Evolutionary conservation across 2,797 vertebrate species (phyloP).

Genomic region (Chromis chromis): DNA sequence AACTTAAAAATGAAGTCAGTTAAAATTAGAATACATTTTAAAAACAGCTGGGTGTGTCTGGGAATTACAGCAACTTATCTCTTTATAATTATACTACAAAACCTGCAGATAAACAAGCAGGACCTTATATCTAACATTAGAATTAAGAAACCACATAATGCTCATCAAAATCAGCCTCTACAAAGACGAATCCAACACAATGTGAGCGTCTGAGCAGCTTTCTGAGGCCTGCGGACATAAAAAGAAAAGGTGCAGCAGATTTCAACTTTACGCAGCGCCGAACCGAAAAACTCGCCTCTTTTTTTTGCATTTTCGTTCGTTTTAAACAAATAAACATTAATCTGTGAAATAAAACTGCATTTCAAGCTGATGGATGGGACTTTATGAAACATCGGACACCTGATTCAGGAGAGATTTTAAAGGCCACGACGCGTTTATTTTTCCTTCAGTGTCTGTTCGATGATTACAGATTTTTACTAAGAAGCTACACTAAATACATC

Average conservation of each 20-base stretch:
- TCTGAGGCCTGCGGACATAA: neutral
- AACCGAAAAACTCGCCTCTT: neutral
- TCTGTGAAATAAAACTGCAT: neutral
- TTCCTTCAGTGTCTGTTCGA: neutral
- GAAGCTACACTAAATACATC: neutral
- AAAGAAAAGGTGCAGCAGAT: neutral
- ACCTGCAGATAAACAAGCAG: constrained; percentile 2
- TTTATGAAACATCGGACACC: neutral
- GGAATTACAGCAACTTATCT: neutral
- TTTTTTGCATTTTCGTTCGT: constrained; percentile 5
- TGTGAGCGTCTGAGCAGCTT: neutral
- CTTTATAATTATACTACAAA: neutral
- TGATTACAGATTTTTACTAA: neutral
- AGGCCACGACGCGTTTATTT: neutral
- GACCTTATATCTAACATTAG: neutral
- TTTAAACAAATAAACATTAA: neutral
- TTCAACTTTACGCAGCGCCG: neutral
- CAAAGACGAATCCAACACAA: neutral
- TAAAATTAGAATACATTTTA: neutral
- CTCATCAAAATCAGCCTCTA: constrained; percentile 1
- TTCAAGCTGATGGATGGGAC: neutral
- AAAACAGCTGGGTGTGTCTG: neutral
- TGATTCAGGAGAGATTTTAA: neutral
- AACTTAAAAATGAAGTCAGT: neutral
- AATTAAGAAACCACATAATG: neutral